Evolutionary conservation across 2,113 vertebrate species (phyloP), one percentile per base, ranked within the genome.

Genomic region (Bagarius yarrelli): DNA sequence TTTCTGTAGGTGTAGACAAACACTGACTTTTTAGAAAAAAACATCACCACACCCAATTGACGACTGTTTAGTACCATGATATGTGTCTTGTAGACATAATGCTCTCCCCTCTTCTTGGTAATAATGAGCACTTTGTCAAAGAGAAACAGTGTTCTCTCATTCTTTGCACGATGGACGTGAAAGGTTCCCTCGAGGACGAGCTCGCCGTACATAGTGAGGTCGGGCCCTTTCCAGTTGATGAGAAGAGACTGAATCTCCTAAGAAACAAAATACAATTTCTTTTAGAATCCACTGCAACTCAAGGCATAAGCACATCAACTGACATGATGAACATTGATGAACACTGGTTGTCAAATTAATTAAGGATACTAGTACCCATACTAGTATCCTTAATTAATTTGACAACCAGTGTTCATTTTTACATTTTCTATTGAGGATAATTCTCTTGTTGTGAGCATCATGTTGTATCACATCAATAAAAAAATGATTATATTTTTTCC

Each of bases 241-340:
- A 99, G 93, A 85, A 98, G 91, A 0, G 96, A 98, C 89, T 99
- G 97, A 53, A 99, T 95, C 92, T 99, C 98, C 98, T 99, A 86
- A 0, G 15, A n/a, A 19, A 81, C 66, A 63, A 85, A 12, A 64
- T 19, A 64, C 52, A 72, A 0, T 59, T 40, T 63, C 32, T 15
- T 9, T 75, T 8, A 76, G 55, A 70, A 79, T 59, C 23, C 23
- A 69, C 1, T 15, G 27, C 25, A 36, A 80, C 40, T 52, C 36
- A 23, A 40, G 36, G 32, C 23, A 44, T 25, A 12, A 47, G 23
- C 3, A 5, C 5, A 69, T 44, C 23, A 16, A 50, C 40, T 16
- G 6, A 70, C n/a, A 2, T 50, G 1, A 50, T 36, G 36, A 40
- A 44, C 34, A 66, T 19, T 12, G 19, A 55, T 55, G 53, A 18